Evolutionary conservation across 2,888 invertebrate genomes (phyloP).

Genomic region (Orthosia gothica): DNA sequence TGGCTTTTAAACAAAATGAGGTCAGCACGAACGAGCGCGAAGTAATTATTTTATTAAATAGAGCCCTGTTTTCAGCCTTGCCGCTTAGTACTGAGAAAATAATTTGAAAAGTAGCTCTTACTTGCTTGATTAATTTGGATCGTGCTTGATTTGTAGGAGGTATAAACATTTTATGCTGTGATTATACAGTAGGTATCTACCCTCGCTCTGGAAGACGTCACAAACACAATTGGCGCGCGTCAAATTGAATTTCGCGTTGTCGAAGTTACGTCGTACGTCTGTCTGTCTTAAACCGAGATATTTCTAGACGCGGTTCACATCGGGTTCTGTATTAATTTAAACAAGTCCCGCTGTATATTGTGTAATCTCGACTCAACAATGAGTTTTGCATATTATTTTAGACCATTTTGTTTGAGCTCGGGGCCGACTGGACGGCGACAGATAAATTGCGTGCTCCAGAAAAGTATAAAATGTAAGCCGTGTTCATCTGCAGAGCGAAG

Average conservation of each 20-base stretch:
- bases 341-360: slow-evolving; percentile 12
- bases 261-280: background rate
- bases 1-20: slow-evolving; percentile 28
- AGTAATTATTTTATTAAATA: slow-evolving; percentile 28
- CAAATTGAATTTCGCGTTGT: slow-evolving; percentile 31
- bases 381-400: slow-evolving; percentile 32
- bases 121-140: slow-evolving; percentile 1
- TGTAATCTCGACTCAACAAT: slow-evolving; percentile 11
- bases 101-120: background rate
- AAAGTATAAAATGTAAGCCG: slow-evolving; percentile 7
- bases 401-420: background rate
- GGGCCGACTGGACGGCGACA: background rate
- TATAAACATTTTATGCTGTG: background rate
- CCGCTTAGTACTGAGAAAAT: background rate
- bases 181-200: background rate
- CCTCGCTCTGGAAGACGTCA: background rate
- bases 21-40: slow-evolving; percentile 12
- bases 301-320: slow-evolving; percentile 8
- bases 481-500: background rate
- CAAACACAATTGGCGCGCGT: slow-evolving; percentile 22
- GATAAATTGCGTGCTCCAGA: slow-evolving; percentile 21
- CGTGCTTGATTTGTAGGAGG: background rate
- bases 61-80: background rate
- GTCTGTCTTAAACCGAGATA: background rate
- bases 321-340: slow-evolving; percentile 15